Base-by-base conservation (phyloP, 64 coral and sea anemone genomes). In the Stichodactyla mertensii region DNA sequence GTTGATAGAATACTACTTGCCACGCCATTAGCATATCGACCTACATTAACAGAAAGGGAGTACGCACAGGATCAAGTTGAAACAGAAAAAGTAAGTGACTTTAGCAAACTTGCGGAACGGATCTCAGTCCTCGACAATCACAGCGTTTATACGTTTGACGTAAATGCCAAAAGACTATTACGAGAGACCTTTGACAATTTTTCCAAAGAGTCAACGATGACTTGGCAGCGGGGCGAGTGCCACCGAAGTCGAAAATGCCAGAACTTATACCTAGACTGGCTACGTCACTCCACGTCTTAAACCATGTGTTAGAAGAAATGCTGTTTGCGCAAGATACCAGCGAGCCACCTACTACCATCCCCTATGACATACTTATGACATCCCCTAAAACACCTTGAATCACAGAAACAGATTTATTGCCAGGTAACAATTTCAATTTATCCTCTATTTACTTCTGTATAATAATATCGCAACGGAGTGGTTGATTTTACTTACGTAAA, bases 31-130 rank as follows among this genome's bases (percentile, higher is more conserved):
- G 64, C 88, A 9, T 85, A 10, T 4, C 19, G 88, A 6, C 88
- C 81, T 14, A 90, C 54, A 4, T 59, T 85, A 19, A 31, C 82
- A 2, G 82, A 90, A 77, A 90, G 62, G 82, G 88, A 90, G 53
- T 16, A 13, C 0, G 88, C 54, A 0, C 56, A 53, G 19, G 16
- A 64, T 5, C 9, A 64, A 51, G 45, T 89, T 3, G 80, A 77
- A 22, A 83, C 78, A 12, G 22, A 82, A 26, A n/a, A 51, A n/a
- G 27, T 83, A 0, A 10, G 11, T 3, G 57, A 83, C 45, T 71
- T 83, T 27, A 24, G 16, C 0, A 69, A 86, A 23, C 23, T 71
- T 12, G 9, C 57, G 9, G 57, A 59, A 10, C 4, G 57, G 10
- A 6, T 59, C 57, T 59, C 15, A 59, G 1, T 16, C 0, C 57